These are phyloP conservation scores for Hoplodrina ambigua DNA, from an alignment of 2,888 invertebrate species.

Conservation along the genomic window DNA sequence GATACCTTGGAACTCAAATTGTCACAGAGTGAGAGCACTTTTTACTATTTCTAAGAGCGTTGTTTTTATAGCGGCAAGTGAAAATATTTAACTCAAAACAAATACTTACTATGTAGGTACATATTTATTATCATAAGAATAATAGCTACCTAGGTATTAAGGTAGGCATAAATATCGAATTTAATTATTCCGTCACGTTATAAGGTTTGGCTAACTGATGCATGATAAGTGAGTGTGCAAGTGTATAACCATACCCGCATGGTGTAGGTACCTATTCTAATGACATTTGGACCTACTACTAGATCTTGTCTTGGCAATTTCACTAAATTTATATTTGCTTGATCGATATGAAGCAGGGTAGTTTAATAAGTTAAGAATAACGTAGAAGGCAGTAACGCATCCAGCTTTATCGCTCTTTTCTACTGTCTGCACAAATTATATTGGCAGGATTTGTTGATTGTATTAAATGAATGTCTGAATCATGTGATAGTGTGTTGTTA, in stretches of 20 bases:
- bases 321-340: constrained; percentile 23
- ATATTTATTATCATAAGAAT: no score
- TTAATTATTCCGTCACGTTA: neutral
- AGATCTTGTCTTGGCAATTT: neutral
- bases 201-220: neutral
- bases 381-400: neutral
- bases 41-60: neutral
- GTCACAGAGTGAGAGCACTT: neutral
- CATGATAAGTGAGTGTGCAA: neutral
- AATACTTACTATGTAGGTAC: neutral
- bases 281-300: neutral
- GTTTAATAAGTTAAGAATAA: constrained; percentile 9
- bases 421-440: neutral
- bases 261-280: neutral
- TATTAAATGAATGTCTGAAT: constrained; percentile 43
- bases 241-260: no score
- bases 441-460: neutral
- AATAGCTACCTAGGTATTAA: no score
- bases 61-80: neutral
- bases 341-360: constrained; percentile 39
- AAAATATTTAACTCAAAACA: constrained; percentile 4
- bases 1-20: neutral
- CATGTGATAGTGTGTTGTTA: constrained; percentile 56
- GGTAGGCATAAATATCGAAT: no score
- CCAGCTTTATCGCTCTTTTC: constrained; percentile 1